Evolutionary conservation across 2,888 invertebrate genomes (phyloP), one percentile per base, ranked within the genome.

Genomic region (Linhomoeus sp.): DNA sequence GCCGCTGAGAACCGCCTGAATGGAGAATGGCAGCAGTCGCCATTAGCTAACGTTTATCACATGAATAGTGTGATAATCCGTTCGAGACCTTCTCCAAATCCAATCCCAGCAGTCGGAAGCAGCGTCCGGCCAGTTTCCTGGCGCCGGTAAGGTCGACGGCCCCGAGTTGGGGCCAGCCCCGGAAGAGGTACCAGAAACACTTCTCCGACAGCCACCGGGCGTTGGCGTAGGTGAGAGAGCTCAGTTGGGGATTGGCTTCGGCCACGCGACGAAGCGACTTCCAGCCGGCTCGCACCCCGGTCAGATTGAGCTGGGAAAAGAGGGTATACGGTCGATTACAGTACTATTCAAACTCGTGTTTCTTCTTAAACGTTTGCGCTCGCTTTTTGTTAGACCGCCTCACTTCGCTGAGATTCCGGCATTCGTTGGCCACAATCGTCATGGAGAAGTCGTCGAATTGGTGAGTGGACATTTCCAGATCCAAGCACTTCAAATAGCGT

Each of bases 71-170:
- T n/a, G n/a, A n/a, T n/a, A n/a, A n/a, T n/a, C n/a, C n/a, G n/a
- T n/a, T n/a, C n/a, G 45, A 17, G 14, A 60, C 58, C 51, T 55
- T 51, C 44, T 60, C 59, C 9, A 63, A 50, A 22, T 51, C 41
- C 14, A 52, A 48, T 20, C 59, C 58, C 20, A 63, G 55, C 19
- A 60, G 50, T 19, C 57, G 53, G 43, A 64, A 59, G 48, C 60
- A 61, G 24, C 58, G 45, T 2, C 63, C 63, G 17, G 53, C 54
- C 12, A 64, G 46, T 3, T 56, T 48, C 17, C 50, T 45, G 17
- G 58, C 52, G 12, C 60, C 60, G 42, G 61, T 51, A 36, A 63
- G 43, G 46, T 63, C 63, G 15, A 60, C 54, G 24, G 51, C 52
- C 41, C 53, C 51, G 25, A 63, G 51, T 35, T 52, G 50, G 7